Percentiles rank a stretch among this genome's conserved stretches.
phyloP scores from a whole-genome alignment of 2,888 invertebrate species.

The Adelognathus sp. region DNA sequence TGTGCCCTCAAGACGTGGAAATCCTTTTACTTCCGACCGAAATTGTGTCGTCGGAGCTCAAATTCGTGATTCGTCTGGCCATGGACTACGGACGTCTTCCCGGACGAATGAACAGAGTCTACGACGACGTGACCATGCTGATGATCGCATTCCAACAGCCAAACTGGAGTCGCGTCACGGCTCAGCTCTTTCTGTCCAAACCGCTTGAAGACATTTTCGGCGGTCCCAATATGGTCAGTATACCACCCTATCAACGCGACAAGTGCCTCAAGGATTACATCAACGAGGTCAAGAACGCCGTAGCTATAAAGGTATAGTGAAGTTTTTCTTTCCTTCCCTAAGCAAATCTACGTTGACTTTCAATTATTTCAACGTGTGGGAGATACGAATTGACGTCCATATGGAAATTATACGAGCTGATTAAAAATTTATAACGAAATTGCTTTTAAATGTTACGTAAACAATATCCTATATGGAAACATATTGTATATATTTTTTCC shows the following conservation, averaged over 20 bases:
- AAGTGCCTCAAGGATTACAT: conserved; percentile 83
- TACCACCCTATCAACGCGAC: conserved; percentile 81
- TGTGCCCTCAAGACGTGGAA: conserved; percentile 85
- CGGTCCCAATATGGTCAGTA: conserved; percentile 76
- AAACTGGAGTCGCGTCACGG: conserved; percentile 80
- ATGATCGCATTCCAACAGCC: conserved; percentile 84
- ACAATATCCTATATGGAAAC: too few species aligned
- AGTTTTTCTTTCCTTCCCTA: not conserved
- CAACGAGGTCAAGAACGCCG: conserved; percentile 82
- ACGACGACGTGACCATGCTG: conserved; percentile 82
- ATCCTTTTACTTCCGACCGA: conserved; percentile 84
- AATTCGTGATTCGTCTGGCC: conserved; percentile 86
- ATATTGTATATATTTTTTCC: too few species aligned
- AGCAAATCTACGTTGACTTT: not conserved
- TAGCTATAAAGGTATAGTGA: conserved; percentile 82
- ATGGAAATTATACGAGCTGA: too few species aligned
- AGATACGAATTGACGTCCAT: too few species aligned
- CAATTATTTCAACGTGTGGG: too few species aligned
- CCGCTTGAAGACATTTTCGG: conserved; percentile 82
- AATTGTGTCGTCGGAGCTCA: conserved; percentile 80
- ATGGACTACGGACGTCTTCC: conserved; percentile 86
- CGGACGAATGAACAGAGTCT: conserved; percentile 82
- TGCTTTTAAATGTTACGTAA: too few species aligned
- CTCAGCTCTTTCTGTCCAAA: conserved; percentile 82
- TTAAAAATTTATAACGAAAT: too few species aligned